Evolutionary conservation across 2,888 invertebrate species (phyloP).

Genomic region (Tineola bisselliella): DNA sequence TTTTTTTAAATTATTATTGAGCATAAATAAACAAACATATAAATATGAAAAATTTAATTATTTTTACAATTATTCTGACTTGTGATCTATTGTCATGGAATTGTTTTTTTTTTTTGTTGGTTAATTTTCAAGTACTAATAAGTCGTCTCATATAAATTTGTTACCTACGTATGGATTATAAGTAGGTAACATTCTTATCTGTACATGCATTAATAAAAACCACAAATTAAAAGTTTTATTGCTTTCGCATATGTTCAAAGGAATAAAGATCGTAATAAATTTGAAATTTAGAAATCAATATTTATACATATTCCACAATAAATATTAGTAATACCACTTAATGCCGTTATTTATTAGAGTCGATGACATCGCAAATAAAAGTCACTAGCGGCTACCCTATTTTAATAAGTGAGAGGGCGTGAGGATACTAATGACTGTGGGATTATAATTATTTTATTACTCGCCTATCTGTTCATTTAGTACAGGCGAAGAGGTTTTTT

Average conservation of each 20-base stretch:
- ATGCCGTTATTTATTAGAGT: conserved; percentile 52
- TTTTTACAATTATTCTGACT: too few relatives aligned
- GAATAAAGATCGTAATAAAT: neutral
- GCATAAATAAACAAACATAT: too few relatives aligned
- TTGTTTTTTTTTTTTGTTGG: too few relatives aligned
- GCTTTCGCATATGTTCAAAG: neutral
- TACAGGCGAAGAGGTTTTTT: too few relatives aligned
- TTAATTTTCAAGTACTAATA: too few relatives aligned
- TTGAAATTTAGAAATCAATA: neutral
- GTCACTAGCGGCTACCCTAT: conserved; percentile 23
- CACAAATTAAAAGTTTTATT: neutral
- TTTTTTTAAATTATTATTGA: too few relatives aligned
- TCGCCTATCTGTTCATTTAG: conserved; percentile 20
- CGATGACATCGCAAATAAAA: conserved; percentile 35
- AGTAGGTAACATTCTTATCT: too few relatives aligned
- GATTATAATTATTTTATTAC: conserved; percentile 43
- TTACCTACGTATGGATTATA: too few relatives aligned
- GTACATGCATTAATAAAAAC: too few relatives aligned
- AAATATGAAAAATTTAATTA: too few relatives aligned
- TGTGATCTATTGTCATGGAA: too few relatives aligned
- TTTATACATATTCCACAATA: neutral
- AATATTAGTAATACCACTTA: conserved; percentile 27
- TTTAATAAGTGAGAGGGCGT: conserved; percentile 39
- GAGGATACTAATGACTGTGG: conserved; percentile 34
- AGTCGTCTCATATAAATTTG: too few relatives aligned